Evolutionary conservation across 2,888 invertebrate genomes (phyloP).

Genomic region (Archips crataeganus): DNA sequence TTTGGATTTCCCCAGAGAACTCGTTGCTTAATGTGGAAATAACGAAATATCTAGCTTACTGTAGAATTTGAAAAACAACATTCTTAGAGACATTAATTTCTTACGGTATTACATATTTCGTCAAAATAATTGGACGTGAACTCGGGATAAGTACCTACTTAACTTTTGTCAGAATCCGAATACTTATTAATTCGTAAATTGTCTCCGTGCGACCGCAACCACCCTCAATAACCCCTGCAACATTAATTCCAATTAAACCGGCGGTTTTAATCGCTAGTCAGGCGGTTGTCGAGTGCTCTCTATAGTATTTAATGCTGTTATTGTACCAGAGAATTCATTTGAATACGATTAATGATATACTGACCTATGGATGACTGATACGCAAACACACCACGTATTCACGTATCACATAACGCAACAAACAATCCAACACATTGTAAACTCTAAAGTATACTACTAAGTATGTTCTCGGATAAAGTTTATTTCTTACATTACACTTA

Average conservation of each 20-base stretch:
- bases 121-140: neutral
- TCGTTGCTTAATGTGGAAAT: neutral
- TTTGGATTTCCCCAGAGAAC: conserved; percentile 16
- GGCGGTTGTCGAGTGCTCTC: conserved; percentile 20
- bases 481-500: conserved; percentile 46
- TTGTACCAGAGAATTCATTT: conserved; percentile 6
- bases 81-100: neutral
- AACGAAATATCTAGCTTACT: neutral
- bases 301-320: conserved; percentile 16
- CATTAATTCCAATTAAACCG: conserved; percentile 35
- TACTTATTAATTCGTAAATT: conserved; percentile 16
- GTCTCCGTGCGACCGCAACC: conserved; percentile 11
- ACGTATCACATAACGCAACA: too few relatives aligned
- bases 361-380: conserved; percentile 57
- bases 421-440: conserved; percentile 9
- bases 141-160: neutral
- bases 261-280: conserved; percentile 25
- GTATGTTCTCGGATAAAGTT: conserved; percentile 46
- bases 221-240: conserved; percentile 25
- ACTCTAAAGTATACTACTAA: neutral
- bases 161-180: neutral
- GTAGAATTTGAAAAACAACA: neutral
- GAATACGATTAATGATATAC: conserved; percentile 58
- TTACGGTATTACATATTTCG: neutral
- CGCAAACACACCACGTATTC: conserved; percentile 43